These are phyloP conservation scores for Ammospiza nelsoni DNA, from an alignment of 2,113 vertebrate genomes.

Conservation along the genomic window DNA sequence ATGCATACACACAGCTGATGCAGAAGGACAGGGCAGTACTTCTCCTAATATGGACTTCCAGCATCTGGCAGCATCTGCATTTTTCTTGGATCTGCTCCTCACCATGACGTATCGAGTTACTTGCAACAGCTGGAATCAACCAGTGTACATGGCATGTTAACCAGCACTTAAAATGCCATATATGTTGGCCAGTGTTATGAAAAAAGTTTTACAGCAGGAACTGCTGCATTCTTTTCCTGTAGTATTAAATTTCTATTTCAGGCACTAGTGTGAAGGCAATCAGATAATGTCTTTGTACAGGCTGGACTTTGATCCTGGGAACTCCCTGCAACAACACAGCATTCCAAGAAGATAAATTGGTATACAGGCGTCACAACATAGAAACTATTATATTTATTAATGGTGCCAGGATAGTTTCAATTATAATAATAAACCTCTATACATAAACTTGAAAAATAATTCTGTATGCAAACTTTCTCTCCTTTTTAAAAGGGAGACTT, in stretches of 20 bases:
- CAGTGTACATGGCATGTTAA: background rate
- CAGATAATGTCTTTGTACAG: background rate
- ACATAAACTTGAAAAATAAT: background rate
- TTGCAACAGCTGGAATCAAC: slow-evolving; percentile 20
- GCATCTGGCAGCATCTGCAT: background rate
- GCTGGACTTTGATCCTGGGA: slow-evolving; percentile 19
- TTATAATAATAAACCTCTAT: background rate
- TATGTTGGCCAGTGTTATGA: background rate
- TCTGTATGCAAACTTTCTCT: background rate
- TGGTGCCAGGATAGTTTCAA: background rate
- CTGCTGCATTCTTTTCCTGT: background rate
- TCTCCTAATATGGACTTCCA: background rate
- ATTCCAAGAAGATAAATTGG: background rate
- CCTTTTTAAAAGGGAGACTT: background rate
- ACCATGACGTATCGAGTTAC: fast-evolving
- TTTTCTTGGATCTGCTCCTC: slow-evolving; percentile 7
- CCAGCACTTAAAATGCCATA: background rate
- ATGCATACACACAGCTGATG: background rate
- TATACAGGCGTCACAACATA: background rate
- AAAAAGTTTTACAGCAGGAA: slow-evolving; percentile 4
- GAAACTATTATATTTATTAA: background rate
- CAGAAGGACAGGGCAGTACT: background rate
- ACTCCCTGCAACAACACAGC: background rate
- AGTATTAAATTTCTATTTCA: background rate
- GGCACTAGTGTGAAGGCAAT: fast-evolving